These are phyloP conservation scores for rat (Rattus norvegicus) DNA, from an alignment of 2,113 vertebrate species.

Conservation along the genomic window DNA sequence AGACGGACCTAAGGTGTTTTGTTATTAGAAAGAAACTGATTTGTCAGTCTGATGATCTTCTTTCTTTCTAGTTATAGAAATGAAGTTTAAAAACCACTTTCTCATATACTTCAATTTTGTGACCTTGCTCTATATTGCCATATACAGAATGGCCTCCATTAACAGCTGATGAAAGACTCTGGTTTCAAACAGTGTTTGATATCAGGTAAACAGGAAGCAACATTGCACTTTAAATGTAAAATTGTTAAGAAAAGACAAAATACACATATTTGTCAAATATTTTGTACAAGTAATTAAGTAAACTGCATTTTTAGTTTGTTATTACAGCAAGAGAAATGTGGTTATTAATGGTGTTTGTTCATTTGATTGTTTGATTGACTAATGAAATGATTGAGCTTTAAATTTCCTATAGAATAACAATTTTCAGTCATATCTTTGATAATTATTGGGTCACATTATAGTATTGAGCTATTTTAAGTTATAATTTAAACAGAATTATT, in stretches of 20 bases:
- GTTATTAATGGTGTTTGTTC: not conserved
- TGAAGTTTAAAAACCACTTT: conserved; percentile 4
- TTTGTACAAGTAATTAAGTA: not conserved
- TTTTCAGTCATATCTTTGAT: not conserved
- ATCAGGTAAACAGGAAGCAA: not conserved
- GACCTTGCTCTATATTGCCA: conserved; percentile 13
- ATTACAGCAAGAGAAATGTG: not conserved
- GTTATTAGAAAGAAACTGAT: not conserved
- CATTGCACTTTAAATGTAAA: not conserved
- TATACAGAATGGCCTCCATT: not conserved
- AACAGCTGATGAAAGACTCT: not conserved
- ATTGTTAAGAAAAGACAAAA: conserved; percentile 1
- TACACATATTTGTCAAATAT: not conserved
- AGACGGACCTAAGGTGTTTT: not conserved
- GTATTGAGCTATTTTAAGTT: not conserved
- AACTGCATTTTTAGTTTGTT: conserved; percentile 18
- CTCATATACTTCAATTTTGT: not conserved
- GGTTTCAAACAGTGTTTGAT: not conserved
- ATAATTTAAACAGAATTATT: not conserved
- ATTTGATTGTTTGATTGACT: not conserved
- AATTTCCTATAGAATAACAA: not conserved
- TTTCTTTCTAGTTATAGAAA: conserved; percentile 38
- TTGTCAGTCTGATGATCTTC: not conserved
- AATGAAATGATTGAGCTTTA: not conserved
- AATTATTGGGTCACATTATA: not conserved